Percentiles rank a stretch among this genome's conserved stretches.
Evolutionary conservation across 2,888 invertebrate genomes (phyloP).

Genomic region (Pterostichus madidus): DNA sequence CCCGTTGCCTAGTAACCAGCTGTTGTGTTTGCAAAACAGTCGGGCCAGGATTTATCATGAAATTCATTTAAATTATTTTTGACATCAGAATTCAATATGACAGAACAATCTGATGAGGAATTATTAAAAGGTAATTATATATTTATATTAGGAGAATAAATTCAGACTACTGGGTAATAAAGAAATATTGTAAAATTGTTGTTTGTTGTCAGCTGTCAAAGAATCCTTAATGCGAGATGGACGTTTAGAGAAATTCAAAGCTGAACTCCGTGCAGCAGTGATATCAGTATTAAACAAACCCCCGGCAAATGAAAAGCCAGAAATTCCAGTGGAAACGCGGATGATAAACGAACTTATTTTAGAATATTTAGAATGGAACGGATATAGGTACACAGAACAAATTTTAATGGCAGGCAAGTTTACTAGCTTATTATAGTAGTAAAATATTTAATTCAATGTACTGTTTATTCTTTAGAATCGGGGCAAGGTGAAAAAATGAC

Average conservation of each 20-base stretch:
- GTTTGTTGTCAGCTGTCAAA: conserved; percentile 73
- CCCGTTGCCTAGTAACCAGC: conserved; percentile 45
- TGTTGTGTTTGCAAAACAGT: conserved; percentile 40
- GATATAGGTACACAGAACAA: conserved; percentile 82
- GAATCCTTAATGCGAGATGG: conserved; percentile 75
- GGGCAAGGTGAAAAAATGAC: conserved; percentile 73
- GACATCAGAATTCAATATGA: conserved; percentile 69
- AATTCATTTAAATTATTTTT: conserved; percentile 68
- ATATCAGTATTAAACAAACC: conserved; percentile 75
- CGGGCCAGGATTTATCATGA: conserved; percentile 31
- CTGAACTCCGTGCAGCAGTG: conserved; percentile 76
- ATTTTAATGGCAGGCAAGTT: conserved; percentile 74
- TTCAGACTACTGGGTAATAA: neutral
- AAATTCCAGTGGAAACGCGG: conserved; percentile 76
- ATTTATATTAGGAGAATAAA: neutral
- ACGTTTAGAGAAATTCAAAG: conserved; percentile 75
- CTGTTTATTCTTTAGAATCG: conserved; percentile 72
- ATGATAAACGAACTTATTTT: conserved; percentile 83
- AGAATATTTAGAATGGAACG: conserved; percentile 86
- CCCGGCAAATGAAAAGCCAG: conserved; percentile 71
- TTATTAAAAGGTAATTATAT: conserved; percentile 73
- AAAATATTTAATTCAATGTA: conserved; percentile 15
- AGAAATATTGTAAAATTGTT: neutral
- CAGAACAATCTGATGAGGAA: conserved; percentile 73
- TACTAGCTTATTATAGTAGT: neutral